phyloP scores from a whole-genome alignment of 1,140 invertebrate species.

The Drosophila watanabei region DNA sequence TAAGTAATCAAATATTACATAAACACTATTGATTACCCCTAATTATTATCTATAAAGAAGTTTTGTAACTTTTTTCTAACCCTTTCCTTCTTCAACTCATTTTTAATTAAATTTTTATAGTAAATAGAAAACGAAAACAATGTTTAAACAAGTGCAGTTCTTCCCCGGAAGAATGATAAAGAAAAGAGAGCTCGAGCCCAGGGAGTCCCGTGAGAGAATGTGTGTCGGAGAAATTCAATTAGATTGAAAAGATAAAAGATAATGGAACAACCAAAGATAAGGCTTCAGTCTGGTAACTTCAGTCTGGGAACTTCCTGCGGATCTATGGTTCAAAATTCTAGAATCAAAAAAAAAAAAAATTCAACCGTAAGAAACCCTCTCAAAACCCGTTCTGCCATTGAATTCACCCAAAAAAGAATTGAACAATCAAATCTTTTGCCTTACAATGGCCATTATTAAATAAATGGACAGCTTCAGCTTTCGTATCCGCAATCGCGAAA shows the following conservation, averaged over 20 bases:
- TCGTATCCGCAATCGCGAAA: constrained; percentile 33
- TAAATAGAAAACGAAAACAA: constrained; percentile 31
- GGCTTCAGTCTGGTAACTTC: not conserved
- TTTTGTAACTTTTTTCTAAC: not conserved
- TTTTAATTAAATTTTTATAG: constrained; percentile 26
- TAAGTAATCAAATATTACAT: not conserved
- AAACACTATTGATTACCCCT: not conserved
- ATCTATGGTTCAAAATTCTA: constrained; percentile 4
- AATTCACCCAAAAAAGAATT: constrained; percentile 21
- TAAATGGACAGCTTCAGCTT: constrained; percentile 16
- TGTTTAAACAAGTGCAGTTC: constrained; percentile 37
- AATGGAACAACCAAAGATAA: constrained; percentile 22
- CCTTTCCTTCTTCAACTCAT: not conserved
- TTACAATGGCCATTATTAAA: constrained; percentile 40
- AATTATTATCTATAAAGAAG: not conserved
- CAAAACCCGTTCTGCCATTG: constrained; percentile 29
- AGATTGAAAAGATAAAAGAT: constrained; percentile 27
- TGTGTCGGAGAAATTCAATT: constrained; percentile 29
- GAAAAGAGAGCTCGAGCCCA: constrained; percentile 12
- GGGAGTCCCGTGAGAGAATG: constrained; percentile 12
- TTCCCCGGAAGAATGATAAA: constrained; percentile 38
- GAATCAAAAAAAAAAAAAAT: constrained; percentile 1
- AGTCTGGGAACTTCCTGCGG: not conserved
- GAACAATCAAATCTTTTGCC: constrained; percentile 36
- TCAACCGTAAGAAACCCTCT: not conserved